Evolutionary conservation across 2,888 invertebrate species (phyloP), one percentile per base, ranked within the genome.

Genomic region (Ligdia adustata): DNA sequence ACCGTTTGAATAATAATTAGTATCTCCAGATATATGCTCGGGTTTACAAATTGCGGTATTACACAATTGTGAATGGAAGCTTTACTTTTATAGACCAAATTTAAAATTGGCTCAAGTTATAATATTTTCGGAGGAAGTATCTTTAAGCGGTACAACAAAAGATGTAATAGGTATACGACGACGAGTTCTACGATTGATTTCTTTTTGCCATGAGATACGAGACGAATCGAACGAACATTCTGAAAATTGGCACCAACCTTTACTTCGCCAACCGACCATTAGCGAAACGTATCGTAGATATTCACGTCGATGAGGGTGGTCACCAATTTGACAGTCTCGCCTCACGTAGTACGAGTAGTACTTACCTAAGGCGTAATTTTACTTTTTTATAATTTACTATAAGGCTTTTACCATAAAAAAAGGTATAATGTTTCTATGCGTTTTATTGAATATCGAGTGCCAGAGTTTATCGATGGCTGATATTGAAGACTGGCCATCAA

Each of bases 401-500:
- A 42, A 37, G 43, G 55, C 41, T 59, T 56, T 57, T 52, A 48
- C 50, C 35, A 57, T 54, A 54, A 60, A 52, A n/a, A 52, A 16
- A 32, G 44, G 46, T 48, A 39, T 27, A 15, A 37, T 38, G 46
- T 46, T 43, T 35, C 40, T 40, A 44, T 31, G 37, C 31, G 48
- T 55, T 72, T 73, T 72, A 66, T 72, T 67, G 66, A 68, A 70
- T 68, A 69, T 64, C 57, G 60, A 74, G 69, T 66, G 68, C 52
- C 64, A 66, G 60, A 63, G 62, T 75, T 76, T 79, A 77, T 76
- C 69, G 75, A 75, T 71, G 68, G 61, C 51, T 64, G 67, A 66
- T 72, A 72, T 72, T 67, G 62, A 66, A 64, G 56, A 58, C 65
- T 69, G 74, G 66, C 75, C 74, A 73, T 77, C 75, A 72, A 74